phyloP scores from a whole-genome alignment of 2,888 invertebrate genomes.

The Plebejus melissa region DNA sequence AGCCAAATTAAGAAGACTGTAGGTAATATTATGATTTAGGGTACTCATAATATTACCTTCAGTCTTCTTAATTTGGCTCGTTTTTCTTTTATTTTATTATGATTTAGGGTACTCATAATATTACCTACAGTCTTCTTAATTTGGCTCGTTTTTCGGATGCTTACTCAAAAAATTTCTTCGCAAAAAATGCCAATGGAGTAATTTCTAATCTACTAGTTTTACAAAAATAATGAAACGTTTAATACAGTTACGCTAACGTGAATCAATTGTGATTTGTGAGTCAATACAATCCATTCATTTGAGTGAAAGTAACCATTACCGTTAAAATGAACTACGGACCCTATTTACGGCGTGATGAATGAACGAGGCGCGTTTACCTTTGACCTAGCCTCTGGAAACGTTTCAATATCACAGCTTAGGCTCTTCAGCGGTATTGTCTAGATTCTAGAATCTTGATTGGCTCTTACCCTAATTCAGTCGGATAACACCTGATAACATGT shows the following conservation, averaged over 20 bases:
- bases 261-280: slow-evolving; percentile 21
- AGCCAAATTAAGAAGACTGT: neutral
- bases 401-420: neutral
- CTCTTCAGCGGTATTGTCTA: neutral
- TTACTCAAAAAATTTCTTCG: neutral
- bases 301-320: slow-evolving; percentile 16
- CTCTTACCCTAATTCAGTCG: neutral
- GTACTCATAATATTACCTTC: neutral
- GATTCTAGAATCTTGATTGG: neutral
- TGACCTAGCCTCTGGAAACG: slow-evolving; percentile 8
- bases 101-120: neutral
- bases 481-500: neutral
- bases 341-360: slow-evolving; percentile 19
- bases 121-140: neutral
- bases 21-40: neutral
- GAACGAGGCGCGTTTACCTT: slow-evolving; percentile 16
- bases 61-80: neutral
- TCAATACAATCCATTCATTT: slow-evolving; percentile 17
- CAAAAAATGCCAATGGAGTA: neutral
- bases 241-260: slow-evolving; percentile 10
- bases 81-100: too few relatives aligned
- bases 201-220: neutral
- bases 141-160: neutral
- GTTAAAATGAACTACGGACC: slow-evolving; percentile 18
- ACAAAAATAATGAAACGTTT: neutral